Evolutionary conservation across 2,888 invertebrate genomes (phyloP).

Genomic region (Chrysina gloriosa): DNA sequence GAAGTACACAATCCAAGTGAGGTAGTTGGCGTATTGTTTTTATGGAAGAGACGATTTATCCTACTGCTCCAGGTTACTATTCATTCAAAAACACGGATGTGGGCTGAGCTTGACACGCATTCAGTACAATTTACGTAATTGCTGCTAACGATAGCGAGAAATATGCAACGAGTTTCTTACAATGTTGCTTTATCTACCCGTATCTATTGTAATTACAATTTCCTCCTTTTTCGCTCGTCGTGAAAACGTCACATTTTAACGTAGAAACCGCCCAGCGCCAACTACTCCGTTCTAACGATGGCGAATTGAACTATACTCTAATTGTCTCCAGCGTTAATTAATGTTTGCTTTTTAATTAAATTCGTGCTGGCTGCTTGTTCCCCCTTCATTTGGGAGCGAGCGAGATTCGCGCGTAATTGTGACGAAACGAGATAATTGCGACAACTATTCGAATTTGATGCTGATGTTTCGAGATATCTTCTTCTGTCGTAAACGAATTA

Average conservation of each 20-base stretch:
- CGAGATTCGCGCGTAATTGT: not conserved
- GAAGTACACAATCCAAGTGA: not conserved
- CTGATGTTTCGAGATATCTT: conserved; percentile 10
- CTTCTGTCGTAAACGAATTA: not conserved
- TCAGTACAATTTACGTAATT: not conserved
- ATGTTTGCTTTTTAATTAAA: conserved; percentile 33
- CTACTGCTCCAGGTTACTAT: not conserved
- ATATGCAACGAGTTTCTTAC: not conserved
- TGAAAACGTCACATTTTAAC: not conserved
- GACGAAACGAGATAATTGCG: conserved; percentile 14
- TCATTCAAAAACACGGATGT: not conserved
- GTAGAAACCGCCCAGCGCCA: too few relatives aligned
- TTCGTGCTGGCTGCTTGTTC: not conserved
- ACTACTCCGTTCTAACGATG: not conserved
- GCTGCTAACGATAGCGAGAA: not conserved
- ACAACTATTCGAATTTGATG: conserved; percentile 15
- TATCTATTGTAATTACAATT: too few relatives aligned
- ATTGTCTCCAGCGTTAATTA: conserved; percentile 23
- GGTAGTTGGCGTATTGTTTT: not conserved
- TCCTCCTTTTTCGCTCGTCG: not conserved
- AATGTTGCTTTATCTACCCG: too few relatives aligned
- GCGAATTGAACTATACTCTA: not conserved
- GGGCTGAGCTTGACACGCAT: not conserved
- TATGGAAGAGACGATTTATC: not conserved
- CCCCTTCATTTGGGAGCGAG: not conserved